Evolutionary conservation across 1,140 invertebrate species (phyloP), one percentile per base, ranked within the genome.

Genomic region (Thaumatotibia leucotreta): DNA sequence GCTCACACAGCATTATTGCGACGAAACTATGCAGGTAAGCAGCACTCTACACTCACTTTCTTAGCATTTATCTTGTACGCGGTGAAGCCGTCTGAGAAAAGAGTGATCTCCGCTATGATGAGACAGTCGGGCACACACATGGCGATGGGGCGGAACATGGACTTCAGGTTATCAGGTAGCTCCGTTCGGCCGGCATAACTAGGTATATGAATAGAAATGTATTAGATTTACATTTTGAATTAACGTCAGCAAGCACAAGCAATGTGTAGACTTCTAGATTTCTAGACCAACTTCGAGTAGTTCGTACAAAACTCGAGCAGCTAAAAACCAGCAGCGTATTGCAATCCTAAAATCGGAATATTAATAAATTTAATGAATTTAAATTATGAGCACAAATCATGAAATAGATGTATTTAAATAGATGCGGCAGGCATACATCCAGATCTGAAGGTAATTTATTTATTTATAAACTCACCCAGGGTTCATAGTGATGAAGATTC

Each of bases 121-220:
- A 94, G 94, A 68, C 95, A 97, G 82, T 98, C 97, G 0, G 97
- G 97, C 8, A 97, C 96, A 93, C 98, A 97, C 97, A 98, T 98
- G 1, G 97, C 95, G 67, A 98, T 97, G n/a, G 97, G 97, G 10
- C 97, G 92, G 87, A 98, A 98, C 94, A 98, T 95, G 0, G 96
- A 97, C 88, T 98, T 98, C 63, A 98, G 91, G 89, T 98, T 98
- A 81, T 98, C 97, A 0, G 97, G 97, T 32, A 98, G 87, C 82
- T 98, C 97, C 1, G 97, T 98, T 71, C 97, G 90, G 0, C 97
- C 97, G 32, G 96, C 96, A 88, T 98, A 91, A 20, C 89, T 91
- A 31, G 1, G 69, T 52, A 3, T 45, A 49, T 23, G 1, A 58
- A 14, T 11, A 45, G 10, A 58, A 11, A 10, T 31, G 22, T 33